phyloP scores from a whole-genome alignment of 2,888 invertebrate genomes.

The Linnaemya vulpina region DNA sequence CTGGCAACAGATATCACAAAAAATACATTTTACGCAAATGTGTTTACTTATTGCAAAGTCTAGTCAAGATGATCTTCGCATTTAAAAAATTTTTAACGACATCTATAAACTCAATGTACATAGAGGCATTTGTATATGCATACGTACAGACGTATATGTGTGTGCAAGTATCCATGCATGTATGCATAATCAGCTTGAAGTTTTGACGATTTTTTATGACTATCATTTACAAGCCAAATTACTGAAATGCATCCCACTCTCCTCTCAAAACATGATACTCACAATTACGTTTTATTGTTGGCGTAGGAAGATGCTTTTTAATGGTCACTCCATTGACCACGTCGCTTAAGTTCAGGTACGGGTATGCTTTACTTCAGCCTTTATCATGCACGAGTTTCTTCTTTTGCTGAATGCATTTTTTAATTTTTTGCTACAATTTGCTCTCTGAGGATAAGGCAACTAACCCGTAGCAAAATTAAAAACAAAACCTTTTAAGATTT shows the following conservation, averaged over 20 bases:
- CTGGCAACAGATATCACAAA: not conserved
- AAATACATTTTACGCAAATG: not conserved
- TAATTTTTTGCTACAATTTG: not conserved
- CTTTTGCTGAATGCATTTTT: constrained; percentile 40
- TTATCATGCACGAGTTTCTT: constrained; percentile 31
- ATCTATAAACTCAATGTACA: not conserved
- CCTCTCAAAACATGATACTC: constrained; percentile 13
- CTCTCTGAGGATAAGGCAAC: constrained; percentile 1
- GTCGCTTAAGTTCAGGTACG: constrained; percentile 13
- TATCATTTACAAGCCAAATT: constrained; percentile 7
- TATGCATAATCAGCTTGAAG: not conserved
- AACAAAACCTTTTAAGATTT: constrained; percentile 29
- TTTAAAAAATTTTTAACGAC: not conserved
- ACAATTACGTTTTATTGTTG: constrained; percentile 23
- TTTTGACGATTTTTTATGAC: not conserved
- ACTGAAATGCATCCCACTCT: constrained; percentile 2
- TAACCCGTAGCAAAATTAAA: not conserved
- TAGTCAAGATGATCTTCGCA: not conserved
- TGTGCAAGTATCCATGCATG: not conserved
- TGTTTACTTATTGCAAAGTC: not conserved
- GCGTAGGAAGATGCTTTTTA: constrained; percentile 29
- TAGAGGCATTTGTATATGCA: no score
- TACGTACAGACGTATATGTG: not conserved
- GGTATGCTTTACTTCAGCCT: not conserved
- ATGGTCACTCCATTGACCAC: constrained; percentile 35